A percentile compares a stretch with the other conserved stretches of the same genome.
phyloP scores from a whole-genome alignment of 2,888 invertebrate species.

The Nysson spinosus region DNA sequence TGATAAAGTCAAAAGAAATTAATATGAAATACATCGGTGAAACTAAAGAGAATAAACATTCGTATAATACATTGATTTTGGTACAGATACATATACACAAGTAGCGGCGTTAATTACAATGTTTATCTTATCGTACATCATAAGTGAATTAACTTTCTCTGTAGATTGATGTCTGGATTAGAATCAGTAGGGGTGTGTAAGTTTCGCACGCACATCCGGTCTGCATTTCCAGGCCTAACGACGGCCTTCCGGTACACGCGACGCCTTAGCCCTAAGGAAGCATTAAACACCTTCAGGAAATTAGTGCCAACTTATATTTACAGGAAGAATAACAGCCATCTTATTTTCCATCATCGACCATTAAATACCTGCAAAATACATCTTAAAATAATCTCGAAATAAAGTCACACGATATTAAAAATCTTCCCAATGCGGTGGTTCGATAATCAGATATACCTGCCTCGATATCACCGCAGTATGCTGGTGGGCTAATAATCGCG shows the following conservation, averaged over 20 bases:
- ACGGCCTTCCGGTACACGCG: slow-evolving; percentile 65
- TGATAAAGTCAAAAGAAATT: too few species aligned
- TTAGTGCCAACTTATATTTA: slow-evolving; percentile 23
- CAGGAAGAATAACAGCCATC: slow-evolving; percentile 9
- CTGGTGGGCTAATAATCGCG: too few species aligned
- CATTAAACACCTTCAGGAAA: slow-evolving; percentile 36
- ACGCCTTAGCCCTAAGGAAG: slow-evolving; percentile 51
- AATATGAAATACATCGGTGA: too few species aligned
- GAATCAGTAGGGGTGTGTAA: slow-evolving; percentile 44
- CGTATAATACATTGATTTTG: too few species aligned
- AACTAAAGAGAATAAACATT: too few species aligned
- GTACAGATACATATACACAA: slow-evolving; percentile 1
- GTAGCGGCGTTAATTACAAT: slow-evolving; percentile 28
- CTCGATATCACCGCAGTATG: too few species aligned
- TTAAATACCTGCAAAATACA: too few species aligned
- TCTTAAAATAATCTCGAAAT: too few species aligned
- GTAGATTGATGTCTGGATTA: slow-evolving; percentile 45
- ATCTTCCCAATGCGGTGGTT: too few species aligned
- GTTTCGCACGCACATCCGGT: slow-evolving; percentile 70
- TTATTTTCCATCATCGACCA: too few species aligned
- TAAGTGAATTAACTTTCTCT: slow-evolving; percentile 45
- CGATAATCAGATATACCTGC: too few species aligned
- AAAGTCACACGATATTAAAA: too few species aligned
- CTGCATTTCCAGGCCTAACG: slow-evolving; percentile 61
- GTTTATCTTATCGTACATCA: slow-evolving; percentile 29